phyloP scores from a whole-genome alignment of 1,140 invertebrate species.

The Philotrypesis tridentata region DNA sequence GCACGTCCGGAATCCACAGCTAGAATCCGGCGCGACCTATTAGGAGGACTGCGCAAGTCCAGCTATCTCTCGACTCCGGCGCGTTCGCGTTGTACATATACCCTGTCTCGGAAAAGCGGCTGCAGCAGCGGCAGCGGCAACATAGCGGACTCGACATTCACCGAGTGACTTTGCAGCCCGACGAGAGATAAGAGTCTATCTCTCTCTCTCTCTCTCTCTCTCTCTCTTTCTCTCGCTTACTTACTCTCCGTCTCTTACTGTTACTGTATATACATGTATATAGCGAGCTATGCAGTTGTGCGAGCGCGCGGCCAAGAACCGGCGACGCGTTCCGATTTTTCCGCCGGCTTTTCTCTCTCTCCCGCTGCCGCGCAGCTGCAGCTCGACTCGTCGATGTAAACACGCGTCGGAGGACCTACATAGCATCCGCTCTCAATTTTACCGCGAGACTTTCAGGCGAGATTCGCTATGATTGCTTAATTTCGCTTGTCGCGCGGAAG shows the following conservation, averaged over 20 bases:
- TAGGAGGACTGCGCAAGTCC: conserved; percentile 20
- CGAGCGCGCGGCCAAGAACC: background rate
- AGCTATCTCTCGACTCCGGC: conserved; percentile 33
- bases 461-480: too few species aligned
- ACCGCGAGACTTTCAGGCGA: too few species aligned
- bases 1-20: conserved; percentile 23
- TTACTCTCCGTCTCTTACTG: background rate
- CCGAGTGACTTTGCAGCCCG: conserved; percentile 48
- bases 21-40: conserved; percentile 6
- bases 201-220: background rate
- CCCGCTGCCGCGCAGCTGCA: too few species aligned
- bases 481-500: too few species aligned
- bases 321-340: conserved; percentile 29
- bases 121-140: background rate
- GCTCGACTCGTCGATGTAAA: background rate
- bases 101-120: conserved; percentile 22
- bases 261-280: background rate
- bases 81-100: background rate
- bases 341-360: background rate
- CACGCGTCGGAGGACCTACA: background rate
- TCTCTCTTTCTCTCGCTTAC: too few species aligned
- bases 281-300: background rate
- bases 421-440: background rate
- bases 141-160: conserved; percentile 44
- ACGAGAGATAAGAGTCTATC: background rate